Evolutionary conservation across 2,113 vertebrate species (phyloP), one percentile per base, ranked within the genome.

Genomic region (Ibidorhyncha struthersii): DNA sequence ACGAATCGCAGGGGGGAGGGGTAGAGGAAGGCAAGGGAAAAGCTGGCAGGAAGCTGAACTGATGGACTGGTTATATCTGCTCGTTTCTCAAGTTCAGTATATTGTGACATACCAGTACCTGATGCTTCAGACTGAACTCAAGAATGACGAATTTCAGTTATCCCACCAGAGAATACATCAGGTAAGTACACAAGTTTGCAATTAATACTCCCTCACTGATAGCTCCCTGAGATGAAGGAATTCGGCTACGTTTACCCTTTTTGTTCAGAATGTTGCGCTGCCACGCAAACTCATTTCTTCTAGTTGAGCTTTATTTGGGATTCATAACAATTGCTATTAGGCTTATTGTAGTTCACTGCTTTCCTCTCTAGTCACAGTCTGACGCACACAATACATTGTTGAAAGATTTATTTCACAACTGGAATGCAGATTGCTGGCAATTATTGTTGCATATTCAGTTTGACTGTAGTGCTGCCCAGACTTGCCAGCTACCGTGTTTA

Each of bases 341-440:
- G 77, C 89, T 96, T 41, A 69, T 93, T 82, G 80, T 34, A 95
- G 83, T 70, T 89, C 84, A 40, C 80, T 65, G 83, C 89, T 90
- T 87, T 93, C 94, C 96, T 95, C 94, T 91, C 93, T 21, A 96
- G 91, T 95, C 91, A 89, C 89, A 95, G 92, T 87, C 83, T 97
- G 97, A 97, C 89, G 86, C 94, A 97, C 94, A 96, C 86, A 96
- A 95, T 82, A 56, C 91, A 94, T 79, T 96, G 96, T 84, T 95
- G 94, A 96, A 95, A 96, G 95, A 97, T 92, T 94, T 94, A 96
- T 97, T 97, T 97, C 97, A 96, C 89, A 97, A 97, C 89, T 91
- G 97, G 92, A 97, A 96, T 93, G 95, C 69, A 97, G 96, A 85
- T 94, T 70, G 95, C 86, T 91, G 89, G 96, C 95, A 96, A 96